Conservation (phyloP, 2,888 invertebrate genomes). For the Dyspetes luteomarginatus region DNA sequence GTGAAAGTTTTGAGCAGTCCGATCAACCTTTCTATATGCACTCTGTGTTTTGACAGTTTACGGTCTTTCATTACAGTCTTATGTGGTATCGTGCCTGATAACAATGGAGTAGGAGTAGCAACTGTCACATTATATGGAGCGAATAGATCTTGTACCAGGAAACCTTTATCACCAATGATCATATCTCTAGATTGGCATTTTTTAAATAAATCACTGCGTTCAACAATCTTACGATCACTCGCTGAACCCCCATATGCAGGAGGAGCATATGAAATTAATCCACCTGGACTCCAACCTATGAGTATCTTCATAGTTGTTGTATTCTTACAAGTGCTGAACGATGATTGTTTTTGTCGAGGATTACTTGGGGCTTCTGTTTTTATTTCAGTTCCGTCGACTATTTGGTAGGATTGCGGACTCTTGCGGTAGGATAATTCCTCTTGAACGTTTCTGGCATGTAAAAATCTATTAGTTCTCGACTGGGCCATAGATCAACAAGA, state of each 20-base stretch:
- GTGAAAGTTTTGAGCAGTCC: too few relatives aligned
- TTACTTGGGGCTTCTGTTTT: slow-evolving; percentile 56
- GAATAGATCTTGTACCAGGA: slow-evolving; percentile 69
- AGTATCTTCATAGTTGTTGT: slow-evolving; percentile 67
- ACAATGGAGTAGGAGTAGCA: slow-evolving; percentile 65
- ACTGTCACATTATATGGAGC: slow-evolving; percentile 62
- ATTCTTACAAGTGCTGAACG: slow-evolving; percentile 70
- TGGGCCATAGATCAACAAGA: slow-evolving; percentile 63
- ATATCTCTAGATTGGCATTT: slow-evolving; percentile 65
- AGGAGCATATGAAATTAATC: slow-evolving; percentile 63
- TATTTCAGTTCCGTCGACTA: slow-evolving; percentile 67
- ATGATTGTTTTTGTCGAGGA: slow-evolving; percentile 64
- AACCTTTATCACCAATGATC: slow-evolving; percentile 70
- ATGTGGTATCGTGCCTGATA: too few relatives aligned
- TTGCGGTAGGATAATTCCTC: slow-evolving; percentile 59
- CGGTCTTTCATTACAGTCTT: too few relatives aligned
- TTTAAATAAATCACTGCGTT: slow-evolving; percentile 59
- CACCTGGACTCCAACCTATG: slow-evolving; percentile 66
- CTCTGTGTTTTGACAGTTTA: too few relatives aligned
- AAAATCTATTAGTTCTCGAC: slow-evolving; percentile 59
- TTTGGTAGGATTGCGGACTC: too few relatives aligned
- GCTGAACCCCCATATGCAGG: slow-evolving; percentile 67
- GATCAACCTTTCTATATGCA: too few relatives aligned
- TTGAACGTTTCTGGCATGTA: slow-evolving; percentile 66
- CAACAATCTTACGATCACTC: slow-evolving; percentile 70